Percentiles rank a stretch among this genome's conserved stretches.
Conservation (phyloP, 2,113 vertebrate species). For the Azemiops feae region DNA sequence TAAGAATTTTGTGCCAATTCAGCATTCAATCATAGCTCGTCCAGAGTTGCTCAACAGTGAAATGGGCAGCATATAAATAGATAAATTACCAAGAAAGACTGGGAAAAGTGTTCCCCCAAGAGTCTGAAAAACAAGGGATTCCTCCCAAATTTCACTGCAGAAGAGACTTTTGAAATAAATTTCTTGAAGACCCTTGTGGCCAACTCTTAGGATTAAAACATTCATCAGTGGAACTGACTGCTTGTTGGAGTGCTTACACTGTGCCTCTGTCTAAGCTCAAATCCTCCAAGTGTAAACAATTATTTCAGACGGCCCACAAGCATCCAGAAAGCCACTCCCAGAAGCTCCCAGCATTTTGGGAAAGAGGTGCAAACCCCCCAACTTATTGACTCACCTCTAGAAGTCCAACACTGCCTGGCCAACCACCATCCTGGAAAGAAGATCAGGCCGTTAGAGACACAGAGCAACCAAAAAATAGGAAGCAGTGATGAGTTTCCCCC, state of each 20-base stretch:
- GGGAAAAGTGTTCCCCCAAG: not conserved
- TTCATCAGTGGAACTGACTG: not conserved
- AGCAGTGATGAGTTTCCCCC: not conserved
- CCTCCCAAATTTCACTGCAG: not conserved
- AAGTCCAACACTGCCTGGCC: not conserved
- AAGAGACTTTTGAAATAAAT: not conserved
- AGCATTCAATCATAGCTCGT: not conserved
- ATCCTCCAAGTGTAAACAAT: not conserved
- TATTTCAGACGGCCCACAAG: not conserved
- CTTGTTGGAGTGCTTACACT: not conserved
- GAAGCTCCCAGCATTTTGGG: not conserved
- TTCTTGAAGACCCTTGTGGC: not conserved
- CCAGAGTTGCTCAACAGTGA: not conserved
- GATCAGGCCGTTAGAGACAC: not conserved
- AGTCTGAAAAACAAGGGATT: not conserved
- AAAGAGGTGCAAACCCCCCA: not conserved
- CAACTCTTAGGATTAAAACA: not conserved
- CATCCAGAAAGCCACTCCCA: not conserved
- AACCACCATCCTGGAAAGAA: not conserved
- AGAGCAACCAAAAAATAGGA: not conserved
- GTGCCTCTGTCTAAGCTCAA: not conserved
- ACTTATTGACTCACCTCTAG: not conserved
- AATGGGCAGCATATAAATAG: not conserved
- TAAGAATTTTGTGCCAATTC: not conserved
- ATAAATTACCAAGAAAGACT: not conserved